A percentile compares a stretch with the other conserved stretches of the same genome.
These are phyloP conservation scores for Virgularia gustaviana DNA, from an alignment of 92 coral and sea anemone genomes.

Conservation along the genomic window DNA sequence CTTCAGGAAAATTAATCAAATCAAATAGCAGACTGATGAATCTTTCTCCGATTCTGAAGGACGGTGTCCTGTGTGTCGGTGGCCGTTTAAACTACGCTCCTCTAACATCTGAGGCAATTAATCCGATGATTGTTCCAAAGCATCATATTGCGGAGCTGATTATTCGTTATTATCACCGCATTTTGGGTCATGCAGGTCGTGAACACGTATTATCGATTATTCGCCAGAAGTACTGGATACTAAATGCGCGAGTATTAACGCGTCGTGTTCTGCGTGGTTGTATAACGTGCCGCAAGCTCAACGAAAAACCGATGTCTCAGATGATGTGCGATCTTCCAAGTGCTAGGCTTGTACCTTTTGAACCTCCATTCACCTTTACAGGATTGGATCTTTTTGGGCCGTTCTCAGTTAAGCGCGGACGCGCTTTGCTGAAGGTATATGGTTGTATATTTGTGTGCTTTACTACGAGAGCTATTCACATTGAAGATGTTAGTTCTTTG, in stretches of 20 bases:
- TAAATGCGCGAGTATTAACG: constrained; percentile 12
- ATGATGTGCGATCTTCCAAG: constrained; percentile 25
- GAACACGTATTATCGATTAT: constrained; percentile 8
- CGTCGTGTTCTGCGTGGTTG: constrained; percentile 11
- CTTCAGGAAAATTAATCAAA: constrained; percentile 50
- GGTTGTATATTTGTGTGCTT: constrained; percentile 58
- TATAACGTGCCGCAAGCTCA: not conserved
- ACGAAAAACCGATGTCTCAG: constrained; percentile 15
- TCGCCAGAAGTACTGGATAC: constrained; percentile 21
- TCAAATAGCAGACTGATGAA: constrained; percentile 42
- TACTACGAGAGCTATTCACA: constrained; percentile 49
- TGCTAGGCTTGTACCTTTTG: constrained; percentile 32
- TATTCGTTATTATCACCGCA: constrained; percentile 32
- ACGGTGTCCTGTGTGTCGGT: constrained; percentile 50
- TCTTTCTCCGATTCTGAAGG: constrained; percentile 48
- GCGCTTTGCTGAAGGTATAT: constrained; percentile 37
- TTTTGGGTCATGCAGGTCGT: constrained; percentile 21
- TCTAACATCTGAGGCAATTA: constrained; percentile 45
- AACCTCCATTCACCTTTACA: constrained; percentile 36
- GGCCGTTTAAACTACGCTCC: constrained; percentile 56
- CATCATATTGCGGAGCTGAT: constrained; percentile 36
- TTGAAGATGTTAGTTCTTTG: constrained; percentile 61
- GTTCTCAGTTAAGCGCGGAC: constrained; percentile 37
- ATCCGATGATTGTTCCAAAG: constrained; percentile 52
- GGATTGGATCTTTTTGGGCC: constrained; percentile 35